Evolutionary conservation across 2,113 vertebrate genomes (phyloP), one percentile per base, ranked within the genome.

Genomic region (Prolemur simus): DNA sequence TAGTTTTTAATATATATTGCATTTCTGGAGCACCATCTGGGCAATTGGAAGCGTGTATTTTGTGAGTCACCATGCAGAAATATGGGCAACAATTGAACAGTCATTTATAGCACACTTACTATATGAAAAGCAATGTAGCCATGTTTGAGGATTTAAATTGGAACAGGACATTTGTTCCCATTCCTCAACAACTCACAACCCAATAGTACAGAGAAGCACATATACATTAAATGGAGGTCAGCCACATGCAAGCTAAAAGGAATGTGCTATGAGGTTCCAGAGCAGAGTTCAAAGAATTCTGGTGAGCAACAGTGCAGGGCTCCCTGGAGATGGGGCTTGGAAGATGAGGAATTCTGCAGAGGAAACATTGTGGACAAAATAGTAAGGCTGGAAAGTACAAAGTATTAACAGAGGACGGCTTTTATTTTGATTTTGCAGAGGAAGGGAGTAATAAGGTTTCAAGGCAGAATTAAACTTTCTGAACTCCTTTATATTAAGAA

Each of bases 41-140:
- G 15, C 47, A 78, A 78, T 66, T 81, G 13, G 34, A 96, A 78
- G 18, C 23, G n/a, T 34, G n/a, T 21, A 47, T 89, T 89, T 96
- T 94, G 64, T 84, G 87, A 91, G 63, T 77, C 54, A 60, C 71
- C n/a, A 17, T 87, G 47, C 6, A 91, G 85, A 97, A 84, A 84
- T 88, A 87, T 1, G 12, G 39, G 54, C 47, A 74, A 84, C 37
- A 88, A 45, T 64, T 37, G 23, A 87, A 82, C 6, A 78, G 64
- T 58, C 85, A 23, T 63, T 23, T 69, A 73, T 34, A 92, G 32
- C 32, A 69, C 32, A 71, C 54, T 96, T 89, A 81, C 29, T 87
- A 14, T 34, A 20, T 52, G 39, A 39, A 78, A 81, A 90, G 23
- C 27, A 63, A 27, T 64, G 45, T 87, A 87, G 42, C 5, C 60